Evolutionary conservation across 92 coral and sea anemone species (phyloP), one percentile per base, ranked within the genome.

Genomic region (Anthopleura xanthogrammica): DNA sequence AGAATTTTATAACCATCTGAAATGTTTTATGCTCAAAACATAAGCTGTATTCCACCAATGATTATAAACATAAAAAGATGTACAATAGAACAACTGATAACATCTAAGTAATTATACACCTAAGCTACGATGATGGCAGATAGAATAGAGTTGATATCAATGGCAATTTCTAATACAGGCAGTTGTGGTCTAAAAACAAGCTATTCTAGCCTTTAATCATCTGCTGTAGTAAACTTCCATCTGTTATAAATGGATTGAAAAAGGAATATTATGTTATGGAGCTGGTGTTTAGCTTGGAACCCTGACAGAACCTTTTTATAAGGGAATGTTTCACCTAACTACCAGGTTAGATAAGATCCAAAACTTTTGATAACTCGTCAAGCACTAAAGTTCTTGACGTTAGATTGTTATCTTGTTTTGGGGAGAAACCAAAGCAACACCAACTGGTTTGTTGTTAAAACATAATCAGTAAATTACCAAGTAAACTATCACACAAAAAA

Each of bases 81-180:
- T 75, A 42, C 54, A 16, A 5, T 16, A 68, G 84, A n/a, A 17
- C 4, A 3, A 71, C 10, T 20, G 84, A 81, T 81, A 81, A 81
- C 4, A 81, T 81, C 84, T 16, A 54, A 1, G 57, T 81, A 81
- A 81, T 81, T 70, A 81, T 62, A 68, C n/a, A 80, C 43, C 11
- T 70, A 81, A 81, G 84, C 78, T 46, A 81, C n/a, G 84, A 81
- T 81, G 84, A 81, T 81, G 84, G 84, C 84, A 81, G 84, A 81
- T 81, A 50, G 66, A 20, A 77, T 40, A 50, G 24, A 22, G 52
- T 70, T 22, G 77, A 36, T 24, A 81, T 7, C 23, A 48, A 70
- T 41, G 23, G 78, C 78, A 75, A 75, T 24, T 43, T 72, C 77
- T 12, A 5, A 72, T 40, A 72, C 48, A 72, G 48, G 77, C 77